Evolutionary conservation across 2,888 invertebrate genomes (phyloP), one percentile per base, ranked within the genome.

Genomic region (Diaphora mendica): DNA sequence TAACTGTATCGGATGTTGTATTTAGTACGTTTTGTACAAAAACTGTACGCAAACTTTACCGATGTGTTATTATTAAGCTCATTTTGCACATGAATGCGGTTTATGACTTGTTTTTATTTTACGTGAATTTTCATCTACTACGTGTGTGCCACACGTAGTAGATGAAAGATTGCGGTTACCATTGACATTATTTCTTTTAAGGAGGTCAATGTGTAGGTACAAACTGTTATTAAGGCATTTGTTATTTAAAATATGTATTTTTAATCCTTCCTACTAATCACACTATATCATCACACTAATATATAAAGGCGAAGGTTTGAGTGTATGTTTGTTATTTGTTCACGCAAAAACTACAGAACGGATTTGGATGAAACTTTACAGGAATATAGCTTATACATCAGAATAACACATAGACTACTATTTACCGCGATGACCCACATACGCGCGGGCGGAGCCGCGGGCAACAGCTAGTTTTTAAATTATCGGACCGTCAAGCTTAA

Each of bases 1-100:
- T 91, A 91, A 91, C 92, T 91, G 92, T 92, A 88, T 82, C 81
- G 80, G 79, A 84, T 82, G 86, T 82, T 86, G 88, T 85, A 86
- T 87, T 90, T 89, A 90, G 87, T 88, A 88, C 87, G 79, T 78
- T 84, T 74, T 78, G 30, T 76, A 87, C 85, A 91, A 91, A 90
- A 90, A 90, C 81, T 72, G 76, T 84, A 83, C 85, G 83, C 85
- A 87, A 85, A 85, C 83, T 85, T 82, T 84, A 80, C 86, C 86
- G 85, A 68, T 78, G 70, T 74, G 69, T 75, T 80, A 77, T 76
- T 78, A 80, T 80, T 73, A 62, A 79, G 72, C 66, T 74, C 68
- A 59, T 33, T 71, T 68, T 73, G 71, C 71, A 68, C 23, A 64
- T 48, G 30, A 77, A 77, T 62, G 75, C 64, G 35, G 73, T 73